Percentiles rank a stretch among this genome's conserved stretches.
Conservation (phyloP, 1,140 invertebrate species). For the Drosophila bocki region DNA sequence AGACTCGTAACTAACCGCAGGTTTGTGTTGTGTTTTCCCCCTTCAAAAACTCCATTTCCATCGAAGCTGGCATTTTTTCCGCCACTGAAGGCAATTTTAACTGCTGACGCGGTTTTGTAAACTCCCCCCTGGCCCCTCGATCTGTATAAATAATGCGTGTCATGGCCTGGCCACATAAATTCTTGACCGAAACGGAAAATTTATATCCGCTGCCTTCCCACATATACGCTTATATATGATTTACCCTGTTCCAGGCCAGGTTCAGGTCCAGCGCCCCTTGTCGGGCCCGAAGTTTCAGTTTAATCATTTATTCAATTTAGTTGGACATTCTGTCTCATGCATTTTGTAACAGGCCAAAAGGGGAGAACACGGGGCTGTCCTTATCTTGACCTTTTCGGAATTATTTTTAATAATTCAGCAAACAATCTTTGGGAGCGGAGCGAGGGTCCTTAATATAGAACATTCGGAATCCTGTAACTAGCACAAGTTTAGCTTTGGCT, state of each 20-base stretch:
- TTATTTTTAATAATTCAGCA: slow-evolving; percentile 76
- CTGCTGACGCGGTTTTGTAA: slow-evolving; percentile 75
- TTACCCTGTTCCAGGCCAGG: slow-evolving; percentile 19
- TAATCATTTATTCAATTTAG: slow-evolving; percentile 83
- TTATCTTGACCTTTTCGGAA: slow-evolving; percentile 69
- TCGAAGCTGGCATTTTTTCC: slow-evolving; percentile 56
- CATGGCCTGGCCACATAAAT: slow-evolving; percentile 76
- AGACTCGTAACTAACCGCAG: slow-evolving; percentile 81
- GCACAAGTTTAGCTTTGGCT: neutral
- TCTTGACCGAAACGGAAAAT: slow-evolving; percentile 74
- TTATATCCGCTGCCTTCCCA: slow-evolving; percentile 60
- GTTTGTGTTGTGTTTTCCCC: slow-evolving; percentile 68
- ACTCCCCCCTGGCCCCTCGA: slow-evolving; percentile 26
- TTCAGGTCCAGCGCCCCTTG: slow-evolving; percentile 18
- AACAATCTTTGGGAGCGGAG: slow-evolving; percentile 23
- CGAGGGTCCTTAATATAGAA: slow-evolving; percentile 2
- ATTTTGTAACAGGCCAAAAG: slow-evolving; percentile 65
- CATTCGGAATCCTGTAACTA: neutral
- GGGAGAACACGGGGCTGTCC: slow-evolving; percentile 35
- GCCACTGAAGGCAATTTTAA: slow-evolving; percentile 72
- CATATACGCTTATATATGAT: slow-evolving; percentile 37
- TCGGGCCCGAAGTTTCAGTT: slow-evolving; percentile 60
- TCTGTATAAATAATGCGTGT: slow-evolving; percentile 77
- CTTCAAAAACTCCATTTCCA: slow-evolving; percentile 36
- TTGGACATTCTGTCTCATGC: slow-evolving; percentile 79